Conservation (phyloP, 2,888 invertebrate genomes). For the Arenicola marina region DNA sequence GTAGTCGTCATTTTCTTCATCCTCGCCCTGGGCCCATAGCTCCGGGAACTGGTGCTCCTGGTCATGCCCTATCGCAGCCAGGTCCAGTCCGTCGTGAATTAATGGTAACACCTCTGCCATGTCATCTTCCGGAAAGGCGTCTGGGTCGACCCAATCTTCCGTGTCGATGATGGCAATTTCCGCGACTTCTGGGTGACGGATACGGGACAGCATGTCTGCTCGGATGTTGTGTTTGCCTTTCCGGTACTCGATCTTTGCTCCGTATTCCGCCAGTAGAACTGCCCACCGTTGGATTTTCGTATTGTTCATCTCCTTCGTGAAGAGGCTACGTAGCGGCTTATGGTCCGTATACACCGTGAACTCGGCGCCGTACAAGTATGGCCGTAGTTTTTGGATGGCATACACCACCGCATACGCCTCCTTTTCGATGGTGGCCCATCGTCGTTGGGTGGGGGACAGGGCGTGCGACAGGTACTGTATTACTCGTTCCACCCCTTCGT, state of each 20-base stretch:
- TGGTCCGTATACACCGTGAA: constrained; percentile 14
- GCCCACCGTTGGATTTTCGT: constrained; percentile 14
- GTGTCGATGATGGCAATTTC: background rate
- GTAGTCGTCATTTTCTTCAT: constrained; percentile 6
- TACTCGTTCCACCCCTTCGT: constrained; percentile 2
- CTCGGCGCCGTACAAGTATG: constrained; percentile 7
- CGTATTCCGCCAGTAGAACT: constrained; percentile 7
- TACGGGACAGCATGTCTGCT: constrained; percentile 13
- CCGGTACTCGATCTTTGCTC: constrained; percentile 14
- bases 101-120: background rate
- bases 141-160: background rate
- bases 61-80: background rate
- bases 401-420: constrained; percentile 4
- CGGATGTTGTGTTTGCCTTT: constrained; percentile 19
- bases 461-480: constrained; percentile 2
- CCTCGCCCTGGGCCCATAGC: background rate
- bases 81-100: background rate
- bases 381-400: constrained; percentile 2
- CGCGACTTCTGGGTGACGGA: background rate
- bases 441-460: background rate
- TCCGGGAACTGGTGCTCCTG: background rate
- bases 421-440: constrained; percentile 5
- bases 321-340: constrained; percentile 8
- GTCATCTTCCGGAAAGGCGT: background rate
- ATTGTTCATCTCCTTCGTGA: constrained; percentile 5